Evolutionary conservation across 2,797 vertebrate genomes (phyloP).

Genomic region (Hippopotamyrus pictus): DNA sequence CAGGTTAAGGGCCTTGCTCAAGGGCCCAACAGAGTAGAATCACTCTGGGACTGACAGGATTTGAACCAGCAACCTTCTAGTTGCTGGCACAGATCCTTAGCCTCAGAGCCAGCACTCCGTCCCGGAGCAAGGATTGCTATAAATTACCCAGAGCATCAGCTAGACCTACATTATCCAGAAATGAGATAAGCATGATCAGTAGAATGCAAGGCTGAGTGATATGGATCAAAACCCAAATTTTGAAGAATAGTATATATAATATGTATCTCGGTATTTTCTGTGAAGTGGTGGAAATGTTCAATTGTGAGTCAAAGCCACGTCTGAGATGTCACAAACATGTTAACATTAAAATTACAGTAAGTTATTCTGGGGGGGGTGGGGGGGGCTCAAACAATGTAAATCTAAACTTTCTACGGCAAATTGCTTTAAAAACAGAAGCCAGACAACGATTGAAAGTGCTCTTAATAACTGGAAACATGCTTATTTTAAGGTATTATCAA

Average conservation of each 20-base stretch:
- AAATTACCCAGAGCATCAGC: neutral
- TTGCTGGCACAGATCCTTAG: too few relatives aligned
- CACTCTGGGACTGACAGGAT: too few relatives aligned
- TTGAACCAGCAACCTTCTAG: too few relatives aligned
- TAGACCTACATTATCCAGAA: neutral
- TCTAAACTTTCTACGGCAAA: neutral
- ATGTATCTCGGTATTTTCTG: neutral
- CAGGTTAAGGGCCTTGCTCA: too few relatives aligned
- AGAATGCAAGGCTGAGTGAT: neutral
- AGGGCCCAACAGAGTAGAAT: too few relatives aligned
- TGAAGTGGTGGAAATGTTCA: neutral
- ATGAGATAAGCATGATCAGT: neutral
- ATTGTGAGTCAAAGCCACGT: neutral
- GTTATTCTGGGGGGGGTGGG: too few relatives aligned
- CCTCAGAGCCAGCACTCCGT: too few relatives aligned
- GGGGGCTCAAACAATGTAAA: neutral
- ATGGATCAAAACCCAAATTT: neutral
- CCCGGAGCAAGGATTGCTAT: neutral
- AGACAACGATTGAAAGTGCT: neutral
- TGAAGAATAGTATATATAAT: neutral
- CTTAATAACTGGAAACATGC: neutral
- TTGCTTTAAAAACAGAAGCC: neutral
- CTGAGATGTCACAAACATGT: too few relatives aligned
- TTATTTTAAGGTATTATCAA: neutral
- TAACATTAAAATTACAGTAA: too few relatives aligned